A percentile compares a stretch with the other conserved stretches of the same genome.
Conservation (phyloP, 1,140 invertebrate species). For the Drosophila obscura region DNA sequence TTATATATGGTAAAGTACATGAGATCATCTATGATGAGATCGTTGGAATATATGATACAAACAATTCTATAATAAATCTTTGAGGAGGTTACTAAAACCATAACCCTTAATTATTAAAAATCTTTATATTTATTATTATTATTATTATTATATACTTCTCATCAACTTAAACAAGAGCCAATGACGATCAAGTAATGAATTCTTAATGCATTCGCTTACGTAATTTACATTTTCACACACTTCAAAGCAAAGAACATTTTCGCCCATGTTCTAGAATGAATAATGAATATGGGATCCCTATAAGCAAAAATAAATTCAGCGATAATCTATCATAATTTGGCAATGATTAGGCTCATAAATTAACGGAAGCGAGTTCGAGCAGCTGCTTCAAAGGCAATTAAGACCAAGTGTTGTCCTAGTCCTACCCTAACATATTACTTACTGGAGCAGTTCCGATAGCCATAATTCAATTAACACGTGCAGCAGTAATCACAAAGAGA, state of each 20-base stretch:
- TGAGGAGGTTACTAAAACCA: too few relatives aligned
- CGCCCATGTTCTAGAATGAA: slow-evolving; percentile 27
- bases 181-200: too few relatives aligned
- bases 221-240: slow-evolving; percentile 13
- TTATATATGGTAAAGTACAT: neutral
- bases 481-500: slow-evolving; percentile 9
- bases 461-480: slow-evolving; percentile 65
- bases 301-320: slow-evolving; percentile 3
- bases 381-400: slow-evolving; percentile 42
- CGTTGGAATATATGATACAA: neutral
- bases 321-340: slow-evolving; percentile 39
- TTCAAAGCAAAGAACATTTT: slow-evolving; percentile 30
- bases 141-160: too few relatives aligned
- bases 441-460: slow-evolving; percentile 29
- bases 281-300: slow-evolving; percentile 22
- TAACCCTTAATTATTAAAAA: too few relatives aligned
- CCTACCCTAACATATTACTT: neutral
- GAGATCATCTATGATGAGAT: slow-evolving; percentile 10
- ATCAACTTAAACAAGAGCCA: too few relatives aligned
- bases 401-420: slow-evolving; percentile 42
- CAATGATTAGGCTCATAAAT: slow-evolving; percentile 45
- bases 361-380: slow-evolving; percentile 1
- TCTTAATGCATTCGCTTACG: too few relatives aligned
- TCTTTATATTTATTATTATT: too few relatives aligned
- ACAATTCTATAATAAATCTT: too few relatives aligned